Evolutionary conservation across 1,140 invertebrate species (phyloP).

Genomic region (Drosophila pachea): DNA sequence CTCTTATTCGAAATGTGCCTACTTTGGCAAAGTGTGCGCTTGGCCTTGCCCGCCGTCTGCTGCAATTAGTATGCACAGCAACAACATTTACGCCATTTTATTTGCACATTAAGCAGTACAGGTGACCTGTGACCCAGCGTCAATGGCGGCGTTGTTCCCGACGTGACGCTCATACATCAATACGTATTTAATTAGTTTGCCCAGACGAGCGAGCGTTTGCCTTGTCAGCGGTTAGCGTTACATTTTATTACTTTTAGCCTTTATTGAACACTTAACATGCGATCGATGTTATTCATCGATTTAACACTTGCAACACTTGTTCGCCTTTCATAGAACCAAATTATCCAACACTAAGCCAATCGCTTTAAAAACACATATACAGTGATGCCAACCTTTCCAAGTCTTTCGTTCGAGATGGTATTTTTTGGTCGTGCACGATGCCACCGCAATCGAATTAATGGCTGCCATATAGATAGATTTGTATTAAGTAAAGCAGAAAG

Average conservation of each 20-base stretch:
- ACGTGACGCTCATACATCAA: conserved; percentile 64
- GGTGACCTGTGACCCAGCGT: conserved; percentile 47
- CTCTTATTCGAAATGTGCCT: conserved; percentile 38
- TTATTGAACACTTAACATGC: conserved; percentile 2
- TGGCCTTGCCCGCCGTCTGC: conserved; percentile 35
- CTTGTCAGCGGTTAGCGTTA: background rate
- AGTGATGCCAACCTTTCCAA: background rate
- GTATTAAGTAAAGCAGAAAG: background rate
- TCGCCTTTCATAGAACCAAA: background rate
- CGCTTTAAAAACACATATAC: background rate
- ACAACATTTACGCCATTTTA: conserved; percentile 65
- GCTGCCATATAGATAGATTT: background rate
- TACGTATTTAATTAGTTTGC: conserved; percentile 67
- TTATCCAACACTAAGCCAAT: background rate
- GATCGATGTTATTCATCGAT: conserved; percentile 51
- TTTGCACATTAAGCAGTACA: conserved; percentile 66
- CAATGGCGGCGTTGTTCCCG: conserved; percentile 20
- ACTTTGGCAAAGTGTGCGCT: conserved; percentile 36
- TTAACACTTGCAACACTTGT: conserved; percentile 19
- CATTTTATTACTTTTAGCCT: conserved; percentile 8
- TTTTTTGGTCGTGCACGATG: too few species aligned
- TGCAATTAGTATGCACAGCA: conserved; percentile 71
- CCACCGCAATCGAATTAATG: background rate
- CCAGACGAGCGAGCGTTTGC: conserved; percentile 6
- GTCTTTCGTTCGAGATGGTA: background rate